Percentiles rank a stretch among this genome's conserved stretches.
These are phyloP conservation scores for Squalus acanthias DNA, from an alignment of 2,797 vertebrate species.

Conservation along the genomic window DNA sequence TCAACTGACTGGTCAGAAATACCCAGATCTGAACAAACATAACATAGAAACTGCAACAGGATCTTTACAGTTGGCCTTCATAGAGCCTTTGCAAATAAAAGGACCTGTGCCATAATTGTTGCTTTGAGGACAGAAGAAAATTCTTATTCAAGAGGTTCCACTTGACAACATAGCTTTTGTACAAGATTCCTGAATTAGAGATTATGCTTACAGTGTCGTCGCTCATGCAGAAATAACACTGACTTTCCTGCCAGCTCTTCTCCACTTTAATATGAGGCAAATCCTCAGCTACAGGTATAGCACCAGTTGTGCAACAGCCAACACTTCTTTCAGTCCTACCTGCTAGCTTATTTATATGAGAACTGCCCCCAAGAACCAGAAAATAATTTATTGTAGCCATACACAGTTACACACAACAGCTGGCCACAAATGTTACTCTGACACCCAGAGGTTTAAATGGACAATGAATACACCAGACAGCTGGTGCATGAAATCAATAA, in stretches of 20 bases:
- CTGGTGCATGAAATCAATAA: conserved; percentile 76
- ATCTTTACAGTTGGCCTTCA: not conserved
- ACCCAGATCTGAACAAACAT: not conserved
- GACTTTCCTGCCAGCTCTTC: not conserved
- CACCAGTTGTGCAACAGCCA: not conserved
- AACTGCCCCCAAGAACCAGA: not conserved
- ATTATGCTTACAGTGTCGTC: not conserved
- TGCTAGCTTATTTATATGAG: not conserved
- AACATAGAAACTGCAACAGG: not conserved
- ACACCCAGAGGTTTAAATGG: conserved; percentile 65
- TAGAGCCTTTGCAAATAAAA: not conserved
- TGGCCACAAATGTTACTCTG: conserved; percentile 54
- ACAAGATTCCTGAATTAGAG: not conserved
- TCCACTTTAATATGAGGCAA: not conserved
- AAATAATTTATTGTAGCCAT: conserved; percentile 2
- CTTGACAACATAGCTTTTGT: not conserved
- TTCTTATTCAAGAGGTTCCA: not conserved
- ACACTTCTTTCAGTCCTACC: not conserved
- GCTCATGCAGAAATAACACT: conserved; percentile 16
- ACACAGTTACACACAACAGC: conserved; percentile 61
- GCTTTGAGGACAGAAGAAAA: not conserved
- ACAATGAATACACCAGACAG: conserved; percentile 64
- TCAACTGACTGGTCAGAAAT: not conserved
- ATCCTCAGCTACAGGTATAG: conserved; percentile 9
- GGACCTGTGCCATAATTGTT: not conserved